Conservation (phyloP, 2,797 vertebrate genomes). For the Catamblyrhynchus diadema region DNA sequence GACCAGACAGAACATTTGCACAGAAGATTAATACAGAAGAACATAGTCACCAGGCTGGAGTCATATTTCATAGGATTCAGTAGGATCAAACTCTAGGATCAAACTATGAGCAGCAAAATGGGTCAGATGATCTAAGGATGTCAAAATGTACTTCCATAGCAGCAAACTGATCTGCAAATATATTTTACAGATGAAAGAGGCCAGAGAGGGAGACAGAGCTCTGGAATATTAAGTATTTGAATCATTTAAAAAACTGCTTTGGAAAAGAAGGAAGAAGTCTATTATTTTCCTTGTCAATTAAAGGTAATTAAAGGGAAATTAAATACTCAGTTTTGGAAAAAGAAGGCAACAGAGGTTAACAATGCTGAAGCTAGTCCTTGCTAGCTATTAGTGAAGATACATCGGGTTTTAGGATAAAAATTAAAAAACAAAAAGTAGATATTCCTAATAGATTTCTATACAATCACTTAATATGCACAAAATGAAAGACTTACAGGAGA, state of each 20-base stretch:
- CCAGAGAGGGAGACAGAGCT: background rate
- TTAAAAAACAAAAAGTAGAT: background rate
- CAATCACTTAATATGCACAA: background rate
- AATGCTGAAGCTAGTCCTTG: background rate
- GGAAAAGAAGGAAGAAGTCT: background rate
- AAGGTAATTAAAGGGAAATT: background rate
- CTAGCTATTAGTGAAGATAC: background rate
- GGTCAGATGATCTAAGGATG: background rate
- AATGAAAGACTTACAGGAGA: fast-evolving
- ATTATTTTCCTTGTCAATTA: background rate
- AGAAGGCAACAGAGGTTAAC: background rate
- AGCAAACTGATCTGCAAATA: background rate
- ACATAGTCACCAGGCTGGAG: background rate
- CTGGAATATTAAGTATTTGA: background rate
- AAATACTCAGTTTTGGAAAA: background rate
- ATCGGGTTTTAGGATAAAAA: background rate
- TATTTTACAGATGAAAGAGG: background rate
- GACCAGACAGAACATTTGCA: background rate
- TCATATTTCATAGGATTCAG: background rate
- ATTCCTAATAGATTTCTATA: background rate
- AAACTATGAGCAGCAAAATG: background rate
- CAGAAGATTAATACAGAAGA: background rate
- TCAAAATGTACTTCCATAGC: background rate
- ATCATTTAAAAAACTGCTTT: background rate
- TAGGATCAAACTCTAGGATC: background rate